Evolutionary conservation across 2,797 vertebrate species (phyloP).

Genomic region (Gymnoscopelus microlampas): DNA sequence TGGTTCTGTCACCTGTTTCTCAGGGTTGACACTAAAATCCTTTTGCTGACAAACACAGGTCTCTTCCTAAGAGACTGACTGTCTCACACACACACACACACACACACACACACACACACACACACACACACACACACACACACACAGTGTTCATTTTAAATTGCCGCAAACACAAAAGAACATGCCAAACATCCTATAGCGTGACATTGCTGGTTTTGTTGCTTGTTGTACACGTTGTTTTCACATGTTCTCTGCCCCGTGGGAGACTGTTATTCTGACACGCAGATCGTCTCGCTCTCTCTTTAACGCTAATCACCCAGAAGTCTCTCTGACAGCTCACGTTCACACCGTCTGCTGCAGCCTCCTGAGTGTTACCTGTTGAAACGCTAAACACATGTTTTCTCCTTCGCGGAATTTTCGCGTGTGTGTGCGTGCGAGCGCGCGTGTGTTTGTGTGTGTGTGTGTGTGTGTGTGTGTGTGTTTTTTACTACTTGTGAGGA

Average conservation of each 20-base stretch:
- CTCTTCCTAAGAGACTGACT: constrained; percentile 67
- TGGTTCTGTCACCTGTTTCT: constrained; percentile 58
- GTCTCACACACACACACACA: constrained; percentile 47
- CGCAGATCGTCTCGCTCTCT: no score
- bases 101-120: constrained; percentile 17
- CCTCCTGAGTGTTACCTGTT: constrained; percentile 51
- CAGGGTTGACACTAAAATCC: constrained; percentile 58
- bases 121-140: constrained; percentile 14
- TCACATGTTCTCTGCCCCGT: no score
- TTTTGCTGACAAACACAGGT: constrained; percentile 62
- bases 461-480: constrained; percentile 24
- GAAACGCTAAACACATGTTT: constrained; percentile 67
- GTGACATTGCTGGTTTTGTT: neutral
- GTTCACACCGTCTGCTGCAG: no score
- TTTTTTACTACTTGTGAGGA: no score
- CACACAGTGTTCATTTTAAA: neutral
- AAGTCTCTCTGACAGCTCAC: no score
- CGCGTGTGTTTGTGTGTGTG: constrained; percentile 4
- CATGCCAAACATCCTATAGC: no score
- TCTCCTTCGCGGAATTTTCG: constrained; percentile 41
- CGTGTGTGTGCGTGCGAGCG: constrained; percentile 7
- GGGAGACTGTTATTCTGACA: no score
- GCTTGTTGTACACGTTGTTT: no score
- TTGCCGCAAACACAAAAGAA: neutral
- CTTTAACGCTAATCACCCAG: no score